A percentile compares a stretch with the other conserved stretches of the same genome.
Evolutionary conservation across 2,888 invertebrate genomes (phyloP).

Genomic region (Cataglyphis cursor): DNA sequence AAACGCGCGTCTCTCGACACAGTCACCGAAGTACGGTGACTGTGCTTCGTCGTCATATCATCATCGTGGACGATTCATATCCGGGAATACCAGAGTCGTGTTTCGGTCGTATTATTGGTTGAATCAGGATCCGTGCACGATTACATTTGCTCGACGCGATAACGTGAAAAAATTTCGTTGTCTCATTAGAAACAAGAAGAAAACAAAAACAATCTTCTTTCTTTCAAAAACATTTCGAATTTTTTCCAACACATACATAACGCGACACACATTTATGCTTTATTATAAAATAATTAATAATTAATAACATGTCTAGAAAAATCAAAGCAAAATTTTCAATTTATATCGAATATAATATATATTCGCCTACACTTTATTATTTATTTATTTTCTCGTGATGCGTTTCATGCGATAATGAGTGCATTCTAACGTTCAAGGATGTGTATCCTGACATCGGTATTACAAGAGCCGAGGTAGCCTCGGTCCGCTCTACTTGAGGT

Average conservation of each 20-base stretch:
- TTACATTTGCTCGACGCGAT: constrained; percentile 2
- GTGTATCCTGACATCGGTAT: background rate
- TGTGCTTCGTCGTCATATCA: background rate
- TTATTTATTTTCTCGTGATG: constrained; percentile 30
- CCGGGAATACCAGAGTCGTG: constrained; percentile 73
- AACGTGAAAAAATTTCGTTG: constrained; percentile 16
- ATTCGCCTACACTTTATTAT: background rate
- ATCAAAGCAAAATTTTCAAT: background rate
- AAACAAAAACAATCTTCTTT: background rate
- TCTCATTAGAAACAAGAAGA: constrained; percentile 20
- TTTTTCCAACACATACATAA: background rate
- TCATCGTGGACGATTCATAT: constrained; percentile 59
- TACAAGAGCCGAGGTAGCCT: background rate
- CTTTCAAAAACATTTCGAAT: background rate
- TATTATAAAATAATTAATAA: background rate
- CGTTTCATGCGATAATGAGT: background rate
- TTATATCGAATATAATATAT: background rate
- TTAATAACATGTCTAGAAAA: background rate
- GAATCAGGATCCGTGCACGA: constrained; percentile 68
- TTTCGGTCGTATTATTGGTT: constrained; percentile 72
- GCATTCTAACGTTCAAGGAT: constrained; percentile 20
- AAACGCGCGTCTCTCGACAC: background rate
- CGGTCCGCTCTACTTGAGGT: constrained; percentile 18
- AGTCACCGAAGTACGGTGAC: background rate
- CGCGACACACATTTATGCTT: background rate